Base-by-base conservation (phyloP, 1,140 invertebrate genomes). In the Druon quercuslanigerum region DNA sequence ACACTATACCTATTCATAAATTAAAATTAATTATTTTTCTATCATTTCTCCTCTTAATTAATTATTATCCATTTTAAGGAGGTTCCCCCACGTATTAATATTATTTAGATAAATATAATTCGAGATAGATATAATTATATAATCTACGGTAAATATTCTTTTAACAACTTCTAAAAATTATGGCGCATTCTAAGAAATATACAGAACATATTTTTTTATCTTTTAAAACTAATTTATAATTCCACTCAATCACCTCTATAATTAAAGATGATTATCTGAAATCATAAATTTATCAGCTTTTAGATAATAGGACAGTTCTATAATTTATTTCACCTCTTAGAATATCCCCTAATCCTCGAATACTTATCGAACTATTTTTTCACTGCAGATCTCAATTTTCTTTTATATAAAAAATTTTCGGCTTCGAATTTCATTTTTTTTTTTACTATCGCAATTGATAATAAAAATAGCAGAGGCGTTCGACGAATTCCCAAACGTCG, bases 401-500 rank as follows among this genome's bases (percentile, higher is more conserved):
- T 66, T 40, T 16, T 3, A n/a, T 66, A n/a, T 40, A 16, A 66
- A 66, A 66, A 40, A 40, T 66, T 8, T 66, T 66, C 60, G 60
- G 40, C 60, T 66, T 66, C 33, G 60, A 66, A 66, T 66, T 66
- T 46, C 60, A 33, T 66, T 66, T 66, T 9, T 66, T 66, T 9
- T 40, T 25, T 40, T n/a, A 60, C 16, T 57, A 20, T 4, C n/a
- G 51, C 54, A 19, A 54, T 77, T 75, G 12, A 50, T 40, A 73
- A 9, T 50, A 72, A 71, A n/a, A 76, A 54, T 46, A 50, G 60
- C 56, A 57, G 11, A 57, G 25, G 14, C 70, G 78, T 82, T 83
- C 79, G 73, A 76, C 80, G 82, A 83, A 83, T 86, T 75, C 82
- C 73, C 80, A 83, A 85, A 79, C 77, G 84, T 87, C 85, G 86